Evolutionary conservation across 2,113 vertebrate species (phyloP), one percentile per base, ranked within the genome.

Genomic region (Lycocorax pyrrhopterus): DNA sequence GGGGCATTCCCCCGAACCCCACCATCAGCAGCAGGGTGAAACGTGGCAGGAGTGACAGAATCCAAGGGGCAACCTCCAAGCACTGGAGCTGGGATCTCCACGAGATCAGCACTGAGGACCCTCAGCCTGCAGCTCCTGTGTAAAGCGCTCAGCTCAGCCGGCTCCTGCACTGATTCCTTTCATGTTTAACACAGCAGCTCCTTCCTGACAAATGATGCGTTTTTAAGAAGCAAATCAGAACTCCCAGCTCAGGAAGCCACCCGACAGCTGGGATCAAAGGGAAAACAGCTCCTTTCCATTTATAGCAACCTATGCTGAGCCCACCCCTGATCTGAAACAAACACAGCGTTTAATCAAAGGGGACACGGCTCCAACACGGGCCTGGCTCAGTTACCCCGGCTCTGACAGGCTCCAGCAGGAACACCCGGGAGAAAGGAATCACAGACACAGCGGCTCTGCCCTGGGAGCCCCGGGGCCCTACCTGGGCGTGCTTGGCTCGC

Each of bases 401-500:
- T 35, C 32, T 1, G 1, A 6, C 39, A 27, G 43, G 46, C 51
- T 29, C 29, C 71, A 29, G 69, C 16, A 39, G 16, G 25, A 12
- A 4, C 6, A 21, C 1, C 39, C 4, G 6, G 25, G 14, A 44
- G 8, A 8, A 9, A 11, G 49, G 26, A 16, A 16, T 4, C 14
- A 6, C 59, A 16, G 27, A 18, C 6, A 8, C 7, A 6, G 14
- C 1, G 12, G 51, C 5, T 37, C 15, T 62, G 12, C 27, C 21
- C 30, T 1, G 0, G 2, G 47, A 18, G 11, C 39, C 29, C 14
- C 27, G 13, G 1, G 16, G 71, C 53, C 97, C 52, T 90, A 99
- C 99, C 99, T 99, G 99, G 0, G 99, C 99, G 5, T 99, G 99
- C 93, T 99, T 99, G 68, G 99, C 99, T 0, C 99, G 97, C n/a